phyloP scores from a whole-genome alignment of 30 jellyfish, hydroid and myxozoan species.

The Aurelia sp. region DNA sequence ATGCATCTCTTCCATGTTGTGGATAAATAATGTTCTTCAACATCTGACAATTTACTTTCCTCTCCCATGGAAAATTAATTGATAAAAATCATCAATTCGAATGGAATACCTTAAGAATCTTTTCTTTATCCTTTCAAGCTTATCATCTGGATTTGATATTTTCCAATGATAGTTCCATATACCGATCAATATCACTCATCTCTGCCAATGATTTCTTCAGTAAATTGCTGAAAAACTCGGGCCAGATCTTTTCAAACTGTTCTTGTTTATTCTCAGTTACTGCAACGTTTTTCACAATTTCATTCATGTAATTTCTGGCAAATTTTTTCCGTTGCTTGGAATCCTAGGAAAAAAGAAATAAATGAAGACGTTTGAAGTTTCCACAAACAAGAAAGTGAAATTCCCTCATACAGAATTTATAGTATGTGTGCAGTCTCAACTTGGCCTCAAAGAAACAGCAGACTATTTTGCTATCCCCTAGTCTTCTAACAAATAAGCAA shows the following conservation, averaged over 20 bases:
- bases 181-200: conserved; percentile 35
- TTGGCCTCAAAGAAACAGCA: too few species aligned
- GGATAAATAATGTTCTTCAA: too few species aligned
- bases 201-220: conserved; percentile 6
- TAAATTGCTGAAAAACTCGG: conserved; percentile 30
- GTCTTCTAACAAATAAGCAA: too few species aligned
- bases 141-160: conserved; percentile 27
- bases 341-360: conserved; percentile 19
- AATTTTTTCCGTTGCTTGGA: conserved; percentile 21
- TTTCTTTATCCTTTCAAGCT: background rate
- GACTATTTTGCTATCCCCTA: too few species aligned
- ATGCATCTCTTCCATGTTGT: too few species aligned
- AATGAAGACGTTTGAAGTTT: background rate
- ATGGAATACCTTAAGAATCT: background rate
- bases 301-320: conserved; percentile 28
- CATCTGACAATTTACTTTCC: too few species aligned
- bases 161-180: conserved; percentile 49
- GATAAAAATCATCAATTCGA: too few species aligned
- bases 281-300: conserved; percentile 15
- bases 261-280: conserved; percentile 33
- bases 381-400: background rate
- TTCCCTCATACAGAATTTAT: too few species aligned
- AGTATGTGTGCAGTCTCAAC: too few species aligned
- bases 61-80: too few species aligned
- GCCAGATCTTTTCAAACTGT: conserved; percentile 53